These are phyloP conservation scores for Hipposideros armiger DNA, from an alignment of 2,113 vertebrate genomes.

Conservation along the genomic window DNA sequence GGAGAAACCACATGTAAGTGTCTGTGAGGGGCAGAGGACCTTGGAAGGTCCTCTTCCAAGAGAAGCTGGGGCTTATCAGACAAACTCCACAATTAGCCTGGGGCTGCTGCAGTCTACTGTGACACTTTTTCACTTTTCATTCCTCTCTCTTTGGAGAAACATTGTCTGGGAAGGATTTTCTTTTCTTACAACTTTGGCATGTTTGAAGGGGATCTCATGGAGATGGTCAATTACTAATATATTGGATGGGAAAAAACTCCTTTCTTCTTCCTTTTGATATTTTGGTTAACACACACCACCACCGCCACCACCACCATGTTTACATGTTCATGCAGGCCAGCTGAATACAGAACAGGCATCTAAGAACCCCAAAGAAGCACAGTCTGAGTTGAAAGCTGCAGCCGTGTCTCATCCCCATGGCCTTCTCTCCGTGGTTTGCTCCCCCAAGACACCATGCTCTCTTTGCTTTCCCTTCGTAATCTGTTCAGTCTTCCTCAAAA, in stretches of 20 bases:
- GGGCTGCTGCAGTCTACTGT: background rate
- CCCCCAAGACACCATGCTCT: background rate
- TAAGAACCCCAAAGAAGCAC: background rate
- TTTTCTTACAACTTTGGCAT: background rate
- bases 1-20: background rate
- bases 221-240: background rate
- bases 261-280: slow-evolving; percentile 7
- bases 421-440: background rate
- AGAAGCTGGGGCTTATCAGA: background rate
- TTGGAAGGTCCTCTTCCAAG: background rate
- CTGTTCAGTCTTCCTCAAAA: slow-evolving; percentile 6
- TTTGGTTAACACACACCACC: background rate
- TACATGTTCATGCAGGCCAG: background rate
- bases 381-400: background rate
- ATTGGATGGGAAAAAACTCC: background rate
- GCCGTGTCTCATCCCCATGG: background rate
- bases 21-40: background rate
- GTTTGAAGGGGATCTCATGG: background rate
- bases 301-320: background rate
- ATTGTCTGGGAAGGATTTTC: background rate
- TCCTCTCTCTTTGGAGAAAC: background rate
- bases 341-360: background rate
- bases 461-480: background rate
- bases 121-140: background rate
- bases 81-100: background rate